These are phyloP conservation scores for Sphaeridia pumilis DNA, from an alignment of 2,888 invertebrate species.

Conservation along the genomic window DNA sequence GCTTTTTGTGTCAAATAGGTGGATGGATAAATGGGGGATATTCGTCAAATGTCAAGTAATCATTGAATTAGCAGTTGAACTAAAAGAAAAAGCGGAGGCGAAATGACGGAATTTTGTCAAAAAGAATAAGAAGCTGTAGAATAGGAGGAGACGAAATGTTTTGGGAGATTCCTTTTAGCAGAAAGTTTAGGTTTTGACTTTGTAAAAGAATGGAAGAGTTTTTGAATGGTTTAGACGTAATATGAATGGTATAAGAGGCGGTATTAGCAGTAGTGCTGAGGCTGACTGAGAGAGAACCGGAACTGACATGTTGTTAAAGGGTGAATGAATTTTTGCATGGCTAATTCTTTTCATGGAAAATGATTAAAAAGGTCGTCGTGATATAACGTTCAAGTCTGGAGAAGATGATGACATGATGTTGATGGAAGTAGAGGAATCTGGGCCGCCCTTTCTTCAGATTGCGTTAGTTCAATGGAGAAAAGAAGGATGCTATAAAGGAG, in stretches of 20 bases:
- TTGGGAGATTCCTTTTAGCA: no score
- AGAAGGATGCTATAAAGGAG: not conserved
- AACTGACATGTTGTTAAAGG: conserved; percentile 18
- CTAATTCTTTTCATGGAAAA: conserved; percentile 5
- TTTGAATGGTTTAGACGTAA: no score
- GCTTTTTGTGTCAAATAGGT: no score
- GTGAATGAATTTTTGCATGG: conserved; percentile 18
- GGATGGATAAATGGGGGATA: not conserved
- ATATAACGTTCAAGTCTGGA: no score
- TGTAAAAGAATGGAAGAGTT: no score
- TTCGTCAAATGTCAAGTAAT: conserved; percentile 2
- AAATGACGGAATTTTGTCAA: conserved; percentile 7
- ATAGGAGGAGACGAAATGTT: not conserved
- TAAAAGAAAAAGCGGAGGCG: conserved; percentile 1
- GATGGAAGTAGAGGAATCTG: not conserved
- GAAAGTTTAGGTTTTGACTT: no score
- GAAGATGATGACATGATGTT: conserved; percentile 1
- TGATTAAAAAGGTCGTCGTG: not conserved
- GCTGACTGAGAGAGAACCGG: no score
- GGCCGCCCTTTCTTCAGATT: no score
- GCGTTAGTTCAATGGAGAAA: no score
- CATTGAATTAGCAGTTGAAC: not conserved
- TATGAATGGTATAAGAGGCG: no score
- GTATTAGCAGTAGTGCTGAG: no score
- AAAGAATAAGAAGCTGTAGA: not conserved